A percentile compares a stretch with the other conserved stretches of the same genome.
phyloP scores from a whole-genome alignment of 2,797 vertebrate species.

The Urosaurus nigricauda region DNA sequence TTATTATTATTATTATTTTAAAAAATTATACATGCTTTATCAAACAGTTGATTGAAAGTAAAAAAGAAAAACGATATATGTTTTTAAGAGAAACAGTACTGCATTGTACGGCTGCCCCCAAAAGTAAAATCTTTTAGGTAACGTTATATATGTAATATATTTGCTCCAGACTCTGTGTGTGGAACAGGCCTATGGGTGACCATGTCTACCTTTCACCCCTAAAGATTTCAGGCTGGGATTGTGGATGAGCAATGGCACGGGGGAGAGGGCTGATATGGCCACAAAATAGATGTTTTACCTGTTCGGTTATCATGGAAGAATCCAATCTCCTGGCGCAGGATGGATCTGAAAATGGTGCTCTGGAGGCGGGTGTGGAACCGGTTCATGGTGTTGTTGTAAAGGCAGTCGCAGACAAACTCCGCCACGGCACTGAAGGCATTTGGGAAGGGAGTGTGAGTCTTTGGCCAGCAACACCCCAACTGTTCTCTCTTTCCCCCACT shows the following conservation, averaged over 20 bases:
- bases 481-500: no score
- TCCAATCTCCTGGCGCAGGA: conserved; percentile 86
- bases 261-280: no score
- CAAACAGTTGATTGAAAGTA: no score
- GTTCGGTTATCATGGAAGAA: conserved; percentile 83
- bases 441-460: accelerated
- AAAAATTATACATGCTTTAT: no score
- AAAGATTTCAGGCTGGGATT: neutral
- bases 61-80: no score
- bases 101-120: no score
- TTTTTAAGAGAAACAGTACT: no score
- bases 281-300: conserved; percentile 69
- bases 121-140: no score
- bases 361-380: conserved; percentile 82
- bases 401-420: conserved; percentile 86
- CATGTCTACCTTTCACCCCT: neutral
- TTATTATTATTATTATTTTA: no score
- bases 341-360: conserved; percentile 81
- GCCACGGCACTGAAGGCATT: conserved; percentile 78
- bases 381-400: conserved; percentile 85
- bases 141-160: no score
- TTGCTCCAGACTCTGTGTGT: no score
- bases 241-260: neutral
- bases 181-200: neutral
- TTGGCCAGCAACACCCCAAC: neutral